Evolutionary conservation across 2,888 invertebrate genomes (phyloP).

Genomic region (Halictus ligatus): DNA sequence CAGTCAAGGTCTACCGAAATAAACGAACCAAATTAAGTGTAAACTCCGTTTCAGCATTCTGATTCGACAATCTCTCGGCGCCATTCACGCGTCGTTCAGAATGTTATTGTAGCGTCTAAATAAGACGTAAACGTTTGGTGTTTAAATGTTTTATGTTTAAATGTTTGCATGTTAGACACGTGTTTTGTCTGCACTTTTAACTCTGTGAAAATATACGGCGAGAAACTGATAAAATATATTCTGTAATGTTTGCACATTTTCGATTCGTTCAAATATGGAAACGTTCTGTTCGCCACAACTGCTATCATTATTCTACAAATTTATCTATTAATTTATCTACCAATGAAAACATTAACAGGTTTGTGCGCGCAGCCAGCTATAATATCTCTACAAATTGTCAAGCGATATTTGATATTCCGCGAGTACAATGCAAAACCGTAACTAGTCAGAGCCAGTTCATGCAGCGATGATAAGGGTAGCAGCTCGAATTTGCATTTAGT

Average conservation of each 20-base stretch:
- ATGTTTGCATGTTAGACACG: rapidly evolving
- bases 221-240: not conserved
- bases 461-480: conserved; percentile 10
- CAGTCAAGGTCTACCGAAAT: not conserved
- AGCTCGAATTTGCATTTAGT: conserved; percentile 13
- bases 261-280: not conserved
- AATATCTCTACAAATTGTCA: not conserved
- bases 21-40: not conserved
- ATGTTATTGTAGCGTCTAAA: not conserved
- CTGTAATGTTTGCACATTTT: not conserved
- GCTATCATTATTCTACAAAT: not conserved
- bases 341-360: not conserved
- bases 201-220: too few relatives aligned
- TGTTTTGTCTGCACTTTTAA: not conserved
- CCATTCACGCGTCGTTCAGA: not conserved
- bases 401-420: conserved; percentile 1
- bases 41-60: not conserved
- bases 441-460: not conserved
- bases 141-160: too few relatives aligned
- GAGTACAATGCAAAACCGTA: conserved; percentile 1
- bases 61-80: not conserved
- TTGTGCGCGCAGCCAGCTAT: not conserved
- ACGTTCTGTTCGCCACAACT: too few relatives aligned
- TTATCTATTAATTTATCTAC: not conserved
- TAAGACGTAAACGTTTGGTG: not conserved